Evolutionary conservation across 1,140 invertebrate species (phyloP).

Genomic region (Pristionchus pacificus): DNA sequence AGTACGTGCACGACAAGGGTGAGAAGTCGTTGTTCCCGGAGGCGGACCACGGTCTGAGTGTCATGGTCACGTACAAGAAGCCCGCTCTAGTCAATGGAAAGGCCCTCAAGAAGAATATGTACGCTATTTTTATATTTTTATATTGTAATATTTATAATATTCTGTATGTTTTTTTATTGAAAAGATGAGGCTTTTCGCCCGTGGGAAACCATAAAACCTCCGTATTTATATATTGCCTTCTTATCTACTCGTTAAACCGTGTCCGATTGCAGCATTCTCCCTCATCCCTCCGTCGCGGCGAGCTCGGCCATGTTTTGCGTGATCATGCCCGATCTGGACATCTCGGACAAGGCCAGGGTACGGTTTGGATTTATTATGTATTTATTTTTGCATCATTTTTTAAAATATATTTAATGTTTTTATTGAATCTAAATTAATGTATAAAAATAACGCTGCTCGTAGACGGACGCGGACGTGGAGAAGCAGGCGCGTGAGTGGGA

Average conservation of each 20-base stretch:
- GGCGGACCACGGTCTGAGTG: conserved; percentile 26
- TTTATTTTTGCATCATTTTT: too few relatives aligned
- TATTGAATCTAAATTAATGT: too few relatives aligned
- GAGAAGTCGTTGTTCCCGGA: conserved; percentile 39
- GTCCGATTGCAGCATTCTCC: conserved; percentile 26
- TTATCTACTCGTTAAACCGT: too few relatives aligned
- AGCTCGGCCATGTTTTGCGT: conserved; percentile 30
- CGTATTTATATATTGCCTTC: too few relatives aligned
- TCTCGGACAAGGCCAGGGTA: conserved; percentile 23
- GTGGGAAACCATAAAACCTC: background rate
- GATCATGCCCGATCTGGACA: conserved; percentile 35
- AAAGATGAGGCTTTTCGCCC: background rate
- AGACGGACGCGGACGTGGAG: conserved; percentile 33
- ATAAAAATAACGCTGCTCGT: too few relatives aligned
- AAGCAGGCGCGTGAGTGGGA: conserved; percentile 34
- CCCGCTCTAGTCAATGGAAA: conserved; percentile 24
- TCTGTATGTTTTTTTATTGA: too few relatives aligned
- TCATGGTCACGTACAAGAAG: conserved; percentile 35
- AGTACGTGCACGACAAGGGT: conserved; percentile 25
- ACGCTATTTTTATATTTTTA: conserved; percentile 8
- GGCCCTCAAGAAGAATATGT: conserved; percentile 20
- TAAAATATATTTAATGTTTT: too few relatives aligned
- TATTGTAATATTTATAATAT: too few relatives aligned
- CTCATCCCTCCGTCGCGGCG: conserved; percentile 16
- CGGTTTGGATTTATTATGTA: background rate